Base-by-base conservation (phyloP, 64 coral and sea anemone genomes). In the Exaiptasia diaphana region DNA sequence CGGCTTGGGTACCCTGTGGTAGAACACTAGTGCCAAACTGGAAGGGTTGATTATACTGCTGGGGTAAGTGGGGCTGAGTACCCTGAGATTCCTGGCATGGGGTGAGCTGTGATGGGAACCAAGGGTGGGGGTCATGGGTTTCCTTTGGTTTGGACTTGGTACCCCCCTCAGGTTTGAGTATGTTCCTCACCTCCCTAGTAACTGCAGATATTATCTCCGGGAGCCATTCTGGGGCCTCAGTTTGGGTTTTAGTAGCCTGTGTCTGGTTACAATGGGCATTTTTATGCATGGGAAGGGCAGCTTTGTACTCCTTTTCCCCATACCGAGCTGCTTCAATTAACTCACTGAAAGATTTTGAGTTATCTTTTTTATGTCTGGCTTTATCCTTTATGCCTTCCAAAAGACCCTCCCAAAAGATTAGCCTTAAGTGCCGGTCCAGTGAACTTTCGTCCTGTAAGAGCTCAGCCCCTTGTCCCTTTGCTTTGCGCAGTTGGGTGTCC, bases 111-210 rank as follows among this genome's bases (percentile, higher is more conserved):
- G 43, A 46, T 46, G 43, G 43, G 43, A 15, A 7, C 43, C 43
- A 46, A 46, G 15, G 43, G 43, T 46, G 43, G 43, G 43, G 43
- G 15, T 46, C 15, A 46, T 46, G 43, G 43, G 43, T 46, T 46
- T 46, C 43, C 6, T 8, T 46, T 46, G 43, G 15, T 46, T 46
- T 46, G 43, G 43, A 46, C 43, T 46, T 46, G 43, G 43, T 46
- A 46, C 43, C 43, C 57, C 57, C 57, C 57, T 62, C 20, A 23
- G 57, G 57, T 62, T 62, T 62, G 7, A 62, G 18, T 23, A 62
- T 62, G 28, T 72, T 40, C 53, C 67, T 88, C 11, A 80, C 86
- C 46, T 88, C 75, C 14, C 76, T 52, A 26, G 76, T 44, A 50
- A 82, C 42, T 33, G 87, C 54, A 7, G 68, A 56, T 13, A 37